A percentile compares a stretch with the other conserved stretches of the same genome.
These are phyloP conservation scores for Takifugu rubripes DNA, from an alignment of 2,797 vertebrate species.

Conservation along the genomic window DNA sequence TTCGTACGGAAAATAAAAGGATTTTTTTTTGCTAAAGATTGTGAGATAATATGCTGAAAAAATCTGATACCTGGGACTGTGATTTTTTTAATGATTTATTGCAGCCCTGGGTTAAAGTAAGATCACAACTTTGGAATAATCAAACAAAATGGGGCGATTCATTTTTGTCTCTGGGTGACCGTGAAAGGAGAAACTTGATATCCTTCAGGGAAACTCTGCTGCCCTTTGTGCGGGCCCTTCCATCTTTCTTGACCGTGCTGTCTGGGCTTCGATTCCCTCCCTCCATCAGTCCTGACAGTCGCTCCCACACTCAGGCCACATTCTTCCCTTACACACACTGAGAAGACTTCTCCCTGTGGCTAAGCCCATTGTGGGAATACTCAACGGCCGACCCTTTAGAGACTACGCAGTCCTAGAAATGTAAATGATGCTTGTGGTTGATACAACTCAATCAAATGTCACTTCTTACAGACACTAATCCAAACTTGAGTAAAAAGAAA, in stretches of 20 bases:
- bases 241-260: conserved; percentile 58
- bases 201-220: conserved; percentile 44
- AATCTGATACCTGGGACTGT: no score
- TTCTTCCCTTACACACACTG: conserved; percentile 72
- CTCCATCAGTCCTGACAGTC: conserved; percentile 49
- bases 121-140: background rate
- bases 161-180: conserved; percentile 3
- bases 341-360: conserved; percentile 72
- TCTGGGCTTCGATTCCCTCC: conserved; percentile 64
- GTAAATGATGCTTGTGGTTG: conserved; percentile 21
- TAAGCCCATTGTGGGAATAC: conserved; percentile 75
- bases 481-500: background rate
- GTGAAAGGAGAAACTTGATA: conserved; percentile 19
- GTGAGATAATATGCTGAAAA: no score
- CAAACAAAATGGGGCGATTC: background rate
- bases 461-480: conserved; percentile 1
- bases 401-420: conserved; percentile 39
- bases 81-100: no score
- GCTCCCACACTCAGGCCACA: conserved; percentile 72
- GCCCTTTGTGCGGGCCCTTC: conserved; percentile 49
- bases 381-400: conserved; percentile 53
- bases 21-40: no score
- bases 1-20: no score
- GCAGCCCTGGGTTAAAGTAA: background rate
- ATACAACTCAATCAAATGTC: conserved; percentile 12